Conservation (phyloP, 2,113 vertebrate genomes). For the Ceyx melanurus region DNA sequence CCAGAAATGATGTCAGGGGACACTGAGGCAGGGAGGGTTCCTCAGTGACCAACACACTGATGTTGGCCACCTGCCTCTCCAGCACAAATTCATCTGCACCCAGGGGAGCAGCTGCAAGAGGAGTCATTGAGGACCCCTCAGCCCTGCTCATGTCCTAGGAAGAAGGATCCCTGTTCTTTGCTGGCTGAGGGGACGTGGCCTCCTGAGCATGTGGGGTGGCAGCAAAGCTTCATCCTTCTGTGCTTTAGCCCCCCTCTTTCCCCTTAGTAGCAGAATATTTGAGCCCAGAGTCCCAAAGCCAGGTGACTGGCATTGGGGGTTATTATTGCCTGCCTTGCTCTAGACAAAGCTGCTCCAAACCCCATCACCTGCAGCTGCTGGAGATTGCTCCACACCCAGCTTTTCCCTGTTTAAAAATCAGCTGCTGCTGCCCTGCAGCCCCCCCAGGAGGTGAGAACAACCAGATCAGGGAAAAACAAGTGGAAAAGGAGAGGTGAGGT, state of each 20-base stretch:
- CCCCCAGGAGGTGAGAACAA: neutral
- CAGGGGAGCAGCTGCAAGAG: neutral
- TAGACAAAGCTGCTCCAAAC: neutral
- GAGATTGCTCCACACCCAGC: neutral
- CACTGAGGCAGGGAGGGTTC: neutral
- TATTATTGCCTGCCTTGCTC: neutral
- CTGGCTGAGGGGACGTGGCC: fast-evolving
- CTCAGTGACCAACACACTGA: fast-evolving
- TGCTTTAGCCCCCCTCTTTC: neutral
- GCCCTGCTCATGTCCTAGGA: neutral
- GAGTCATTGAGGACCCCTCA: neutral
- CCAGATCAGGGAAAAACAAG: fast-evolving
- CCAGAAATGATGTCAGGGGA: fast-evolving
- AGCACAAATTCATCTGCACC: neutral
- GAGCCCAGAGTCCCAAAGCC: neutral
- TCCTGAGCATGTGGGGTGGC: neutral
- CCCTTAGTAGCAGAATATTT: neutral
- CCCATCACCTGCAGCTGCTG: fast-evolving
- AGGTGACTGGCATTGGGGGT: fast-evolving
- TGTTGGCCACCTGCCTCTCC: neutral
- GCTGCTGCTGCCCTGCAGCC: too few relatives aligned
- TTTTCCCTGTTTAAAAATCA: neutral
- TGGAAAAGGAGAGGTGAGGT: neutral
- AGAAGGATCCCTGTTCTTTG: neutral
- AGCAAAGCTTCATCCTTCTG: neutral